A percentile compares a stretch with the other conserved stretches of the same genome.
Conservation (phyloP, 2,113 vertebrate species). For the Vombatus ursinus region DNA sequence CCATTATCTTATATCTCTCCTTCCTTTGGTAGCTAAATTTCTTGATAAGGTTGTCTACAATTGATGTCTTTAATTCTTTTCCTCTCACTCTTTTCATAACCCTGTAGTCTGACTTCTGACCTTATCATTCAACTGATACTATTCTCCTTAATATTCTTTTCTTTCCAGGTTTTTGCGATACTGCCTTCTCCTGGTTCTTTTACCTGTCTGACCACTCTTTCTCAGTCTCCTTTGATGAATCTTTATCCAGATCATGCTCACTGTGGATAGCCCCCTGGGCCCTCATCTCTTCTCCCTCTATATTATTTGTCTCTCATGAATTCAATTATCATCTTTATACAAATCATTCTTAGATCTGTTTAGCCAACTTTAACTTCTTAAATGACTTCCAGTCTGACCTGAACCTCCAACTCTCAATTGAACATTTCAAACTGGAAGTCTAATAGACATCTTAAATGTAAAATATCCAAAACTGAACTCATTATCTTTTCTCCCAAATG, state of each 20-base stretch:
- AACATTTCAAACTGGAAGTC: background rate
- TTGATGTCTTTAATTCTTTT: background rate
- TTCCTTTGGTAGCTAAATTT: background rate
- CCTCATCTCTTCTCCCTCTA: background rate
- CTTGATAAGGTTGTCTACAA: background rate
- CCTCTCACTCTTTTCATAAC: background rate
- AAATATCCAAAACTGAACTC: background rate
- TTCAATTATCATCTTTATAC: background rate
- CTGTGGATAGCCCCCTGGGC: background rate
- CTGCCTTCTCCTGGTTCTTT: background rate
- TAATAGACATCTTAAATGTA: background rate
- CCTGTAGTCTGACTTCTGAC: background rate
- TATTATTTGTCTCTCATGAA: background rate
- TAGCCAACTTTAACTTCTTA: background rate
- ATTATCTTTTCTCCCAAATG: background rate
- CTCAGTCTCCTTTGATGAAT: background rate
- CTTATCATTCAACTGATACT: background rate
- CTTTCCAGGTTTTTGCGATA: background rate
- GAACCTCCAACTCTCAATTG: background rate
- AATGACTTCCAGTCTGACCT: background rate
- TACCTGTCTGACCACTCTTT: background rate
- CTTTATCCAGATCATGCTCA: background rate
- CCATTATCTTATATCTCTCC: background rate
- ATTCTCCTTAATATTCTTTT: background rate
- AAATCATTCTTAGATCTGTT: background rate